Percentiles rank a stretch among this genome's conserved stretches.
phyloP scores from a whole-genome alignment of 2,113 vertebrate species.

The Dicentrarchus labrax region DNA sequence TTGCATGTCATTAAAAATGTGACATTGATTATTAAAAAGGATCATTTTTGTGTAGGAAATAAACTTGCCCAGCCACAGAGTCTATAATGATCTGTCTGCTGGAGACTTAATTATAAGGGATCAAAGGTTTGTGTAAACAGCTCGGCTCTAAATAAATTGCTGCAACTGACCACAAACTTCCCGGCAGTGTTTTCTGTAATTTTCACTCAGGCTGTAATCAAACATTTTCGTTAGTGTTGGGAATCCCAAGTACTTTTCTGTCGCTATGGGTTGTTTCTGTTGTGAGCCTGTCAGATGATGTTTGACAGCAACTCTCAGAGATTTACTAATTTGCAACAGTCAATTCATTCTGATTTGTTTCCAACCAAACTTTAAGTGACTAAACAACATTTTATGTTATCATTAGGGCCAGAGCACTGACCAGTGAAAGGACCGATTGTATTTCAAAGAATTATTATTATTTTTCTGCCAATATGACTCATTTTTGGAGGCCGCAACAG shows the following conservation, averaged over 20 bases:
- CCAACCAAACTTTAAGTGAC: too few species aligned
- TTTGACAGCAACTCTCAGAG: too few species aligned
- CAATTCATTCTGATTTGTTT: too few species aligned
- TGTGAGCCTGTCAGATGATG: neutral
- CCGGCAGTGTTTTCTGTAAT: neutral
- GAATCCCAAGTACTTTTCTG: slow-evolving; percentile 3
- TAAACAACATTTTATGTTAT: too few species aligned
- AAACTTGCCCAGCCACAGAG: neutral
- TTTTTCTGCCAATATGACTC: too few species aligned
- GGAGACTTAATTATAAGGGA: slow-evolving; percentile 12
- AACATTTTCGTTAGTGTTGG: neutral
- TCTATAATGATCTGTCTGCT: neutral
- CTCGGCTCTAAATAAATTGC: slow-evolving; percentile 16
- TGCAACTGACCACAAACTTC: slow-evolving; percentile 10
- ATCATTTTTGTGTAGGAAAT: neutral
- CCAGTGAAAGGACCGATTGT: too few species aligned
- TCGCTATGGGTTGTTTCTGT: neutral
- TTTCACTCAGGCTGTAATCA: neutral
- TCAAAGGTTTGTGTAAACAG: slow-evolving; percentile 21
- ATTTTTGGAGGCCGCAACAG: too few species aligned
- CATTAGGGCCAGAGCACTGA: too few species aligned
- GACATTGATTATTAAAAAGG: neutral
- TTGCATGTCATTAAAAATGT: slow-evolving; percentile 2
- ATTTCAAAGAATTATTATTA: too few species aligned
- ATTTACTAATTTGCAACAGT: too few species aligned